Evolutionary conservation across 2,113 vertebrate genomes (phyloP).

Genomic region (Pithys albifrons): DNA sequence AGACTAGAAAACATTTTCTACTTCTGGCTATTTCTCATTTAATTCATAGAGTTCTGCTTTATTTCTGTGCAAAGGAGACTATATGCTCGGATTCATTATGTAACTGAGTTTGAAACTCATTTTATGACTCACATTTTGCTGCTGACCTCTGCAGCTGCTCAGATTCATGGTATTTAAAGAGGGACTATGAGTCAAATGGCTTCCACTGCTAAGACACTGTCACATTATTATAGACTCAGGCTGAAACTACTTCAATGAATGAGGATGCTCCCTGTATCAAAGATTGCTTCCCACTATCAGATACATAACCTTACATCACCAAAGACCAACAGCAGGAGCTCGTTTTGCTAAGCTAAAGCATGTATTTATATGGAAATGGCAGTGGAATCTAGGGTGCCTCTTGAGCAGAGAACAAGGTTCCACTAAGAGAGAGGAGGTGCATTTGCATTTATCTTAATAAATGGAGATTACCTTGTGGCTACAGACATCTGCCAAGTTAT

Average conservation of each 20-base stretch:
- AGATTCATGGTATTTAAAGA: not conserved
- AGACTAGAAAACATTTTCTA: conserved; percentile 4
- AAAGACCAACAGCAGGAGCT: not conserved
- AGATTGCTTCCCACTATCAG: not conserved
- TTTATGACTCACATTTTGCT: conserved; percentile 28
- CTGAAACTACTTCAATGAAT: conserved; percentile 1
- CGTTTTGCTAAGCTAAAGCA: not conserved
- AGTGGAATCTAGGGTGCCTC: not conserved
- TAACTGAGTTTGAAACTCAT: not conserved
- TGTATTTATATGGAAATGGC: not conserved
- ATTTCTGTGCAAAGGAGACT: not conserved
- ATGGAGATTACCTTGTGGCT: not conserved
- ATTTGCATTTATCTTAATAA: not conserved
- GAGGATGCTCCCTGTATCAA: not conserved
- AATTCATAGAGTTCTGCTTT: not conserved
- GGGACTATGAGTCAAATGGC: not conserved
- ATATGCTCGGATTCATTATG: not conserved
- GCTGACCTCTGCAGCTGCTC: not conserved
- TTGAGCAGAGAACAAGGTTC: not conserved
- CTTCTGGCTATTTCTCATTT: not conserved
- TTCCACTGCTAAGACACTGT: not conserved
- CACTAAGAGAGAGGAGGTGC: not conserved
- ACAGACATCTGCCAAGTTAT: not conserved
- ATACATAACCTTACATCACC: not conserved
- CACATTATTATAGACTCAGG: not conserved